Base-by-base conservation (phyloP, 2,113 vertebrate species). In the Hassar affinis region DNA sequence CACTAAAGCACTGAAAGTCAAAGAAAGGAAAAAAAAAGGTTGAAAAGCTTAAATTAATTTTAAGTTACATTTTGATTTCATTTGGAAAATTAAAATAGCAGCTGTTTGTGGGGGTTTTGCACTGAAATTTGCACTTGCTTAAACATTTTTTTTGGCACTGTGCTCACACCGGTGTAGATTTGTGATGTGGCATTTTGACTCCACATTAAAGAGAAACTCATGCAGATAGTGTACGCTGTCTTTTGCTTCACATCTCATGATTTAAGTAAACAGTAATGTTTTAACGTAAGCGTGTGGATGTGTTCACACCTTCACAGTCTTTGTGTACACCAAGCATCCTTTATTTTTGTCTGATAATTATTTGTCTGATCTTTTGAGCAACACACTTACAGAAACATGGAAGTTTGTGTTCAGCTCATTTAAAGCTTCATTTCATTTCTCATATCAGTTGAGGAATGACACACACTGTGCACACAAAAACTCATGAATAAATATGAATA, bases 161-260 rank as follows among this genome's bases (percentile, higher is more conserved):
- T 79, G 52, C 45, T 22, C 62, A 69, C 2, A 25, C 52, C 74
- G 79, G 74, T 64, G 62, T 56, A 27, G 52, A 76, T 74, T 52
- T 86, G 85, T 83, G 68, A 84, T 69, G 61, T 77, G 85, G 69
- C 79, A 51, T 52, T 78, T 5, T 82, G 30, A 59, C 33, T 52
- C 72, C 56, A 76, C 35, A 87, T 87, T 87, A 87, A 87, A 87
- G 83, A 52, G 47, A 75, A 64, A 8, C 79, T 66, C 80, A 30
- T 82, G 75, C 80, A 80, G 69, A 75, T 66, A 62, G 49, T 38
- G 0, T 72, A 27, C 4, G 8, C 12, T 77, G n/a, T 71, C 27
- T 11, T 64, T 22, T 71, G 52, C 72, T 66, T 79, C 15, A 20
- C 25, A 2, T 6, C 12, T 45, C 3, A 30, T 47, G 17, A 7